Evolutionary conservation across 2,888 invertebrate species (phyloP).

Genomic region (Ochropleura plecta): DNA sequence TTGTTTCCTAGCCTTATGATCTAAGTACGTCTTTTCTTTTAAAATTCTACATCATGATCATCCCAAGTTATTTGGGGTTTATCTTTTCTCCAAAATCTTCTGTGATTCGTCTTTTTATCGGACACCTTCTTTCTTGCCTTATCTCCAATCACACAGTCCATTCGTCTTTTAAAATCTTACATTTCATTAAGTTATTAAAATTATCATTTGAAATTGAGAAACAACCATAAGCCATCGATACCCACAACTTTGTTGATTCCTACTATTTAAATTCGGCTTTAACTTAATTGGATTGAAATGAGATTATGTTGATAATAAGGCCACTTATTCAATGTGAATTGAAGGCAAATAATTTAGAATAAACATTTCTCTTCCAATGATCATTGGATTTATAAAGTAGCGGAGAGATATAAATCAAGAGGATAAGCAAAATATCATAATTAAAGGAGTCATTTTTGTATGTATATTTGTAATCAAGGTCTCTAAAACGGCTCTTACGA

Average conservation of each 20-base stretch:
- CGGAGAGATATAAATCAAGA: background rate
- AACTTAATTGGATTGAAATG: constrained; percentile 26
- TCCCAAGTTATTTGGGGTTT: no score
- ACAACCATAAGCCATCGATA: constrained; percentile 22
- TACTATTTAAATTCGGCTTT: constrained; percentile 29
- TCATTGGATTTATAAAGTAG: background rate
- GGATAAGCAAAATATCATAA: background rate
- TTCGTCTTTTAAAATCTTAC: no score
- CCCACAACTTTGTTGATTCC: constrained; percentile 16
- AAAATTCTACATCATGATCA: background rate
- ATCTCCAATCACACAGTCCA: no score
- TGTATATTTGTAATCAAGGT: no score
- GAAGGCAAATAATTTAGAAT: background rate
- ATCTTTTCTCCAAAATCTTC: no score
- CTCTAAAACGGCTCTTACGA: no score
- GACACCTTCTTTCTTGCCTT: no score
- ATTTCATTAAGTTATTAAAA: constrained; percentile 11
- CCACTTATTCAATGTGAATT: background rate
- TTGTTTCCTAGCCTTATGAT: background rate
- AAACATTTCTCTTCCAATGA: background rate
- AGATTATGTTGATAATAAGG: constrained; percentile 1
- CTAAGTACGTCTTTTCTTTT: background rate
- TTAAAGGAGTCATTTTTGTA: no score
- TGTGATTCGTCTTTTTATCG: no score
- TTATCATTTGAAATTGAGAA: constrained; percentile 24